phyloP scores from a whole-genome alignment of 1,140 invertebrate genomes.

The Habropoda laboriosa region DNA sequence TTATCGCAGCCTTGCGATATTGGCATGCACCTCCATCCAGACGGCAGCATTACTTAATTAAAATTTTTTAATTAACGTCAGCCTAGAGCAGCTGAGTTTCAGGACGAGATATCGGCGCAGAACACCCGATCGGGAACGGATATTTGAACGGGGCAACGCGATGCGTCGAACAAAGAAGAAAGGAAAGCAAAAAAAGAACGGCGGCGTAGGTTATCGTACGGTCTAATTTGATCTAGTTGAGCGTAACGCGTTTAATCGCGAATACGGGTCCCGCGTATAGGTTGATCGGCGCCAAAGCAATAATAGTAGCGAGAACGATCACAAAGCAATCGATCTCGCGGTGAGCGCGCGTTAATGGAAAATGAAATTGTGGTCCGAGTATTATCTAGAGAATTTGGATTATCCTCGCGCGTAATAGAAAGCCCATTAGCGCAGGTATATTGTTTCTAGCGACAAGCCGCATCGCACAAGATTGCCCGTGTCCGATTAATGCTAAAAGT shows the following conservation, averaged over 20 bases:
- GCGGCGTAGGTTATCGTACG: neutral
- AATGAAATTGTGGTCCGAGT: conserved; percentile 66
- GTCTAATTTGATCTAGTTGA: conserved; percentile 41
- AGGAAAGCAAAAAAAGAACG: neutral
- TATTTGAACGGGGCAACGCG: neutral
- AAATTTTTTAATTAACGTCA: conserved; percentile 35
- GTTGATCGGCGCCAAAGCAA: conserved; percentile 35
- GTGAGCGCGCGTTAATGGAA: conserved; percentile 63
- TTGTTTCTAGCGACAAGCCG: conserved; percentile 59
- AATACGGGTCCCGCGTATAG: conserved; percentile 11
- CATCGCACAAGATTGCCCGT: conserved; percentile 52
- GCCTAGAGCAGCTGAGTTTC: too few species aligned
- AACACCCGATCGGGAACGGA: conserved; percentile 1
- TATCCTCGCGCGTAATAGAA: conserved; percentile 65
- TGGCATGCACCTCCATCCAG: neutral
- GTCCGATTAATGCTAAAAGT: conserved; percentile 50
- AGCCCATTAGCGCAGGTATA: conserved; percentile 63
- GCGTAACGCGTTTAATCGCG: conserved; percentile 55
- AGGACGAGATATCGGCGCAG: too few species aligned
- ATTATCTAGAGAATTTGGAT: conserved; percentile 66
- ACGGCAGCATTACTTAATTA: conserved; percentile 42
- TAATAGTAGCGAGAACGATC: conserved; percentile 55
- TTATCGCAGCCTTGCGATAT: too few species aligned
- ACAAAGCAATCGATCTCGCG: conserved; percentile 61
- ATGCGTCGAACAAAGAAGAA: neutral